Percentiles rank a stretch among this genome's conserved stretches.
phyloP scores from a whole-genome alignment of 2,888 invertebrate species.

The Athetis lepigone region DNA sequence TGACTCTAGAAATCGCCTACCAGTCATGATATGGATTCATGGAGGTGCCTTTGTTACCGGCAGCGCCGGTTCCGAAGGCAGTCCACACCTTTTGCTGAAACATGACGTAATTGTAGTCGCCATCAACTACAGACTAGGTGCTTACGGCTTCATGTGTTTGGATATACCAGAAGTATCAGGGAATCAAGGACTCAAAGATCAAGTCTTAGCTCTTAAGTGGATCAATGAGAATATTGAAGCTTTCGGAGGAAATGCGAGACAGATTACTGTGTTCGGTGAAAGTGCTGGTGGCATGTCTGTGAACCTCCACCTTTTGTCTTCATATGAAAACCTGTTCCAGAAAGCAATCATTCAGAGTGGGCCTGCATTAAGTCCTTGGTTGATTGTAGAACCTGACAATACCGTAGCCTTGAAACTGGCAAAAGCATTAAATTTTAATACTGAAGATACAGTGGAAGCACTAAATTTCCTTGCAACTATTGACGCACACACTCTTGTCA shows the following conservation, averaged over 20 bases:
- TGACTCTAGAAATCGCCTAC: constrained; percentile 29
- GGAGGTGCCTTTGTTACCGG: constrained; percentile 39
- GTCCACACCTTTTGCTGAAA: constrained; percentile 17
- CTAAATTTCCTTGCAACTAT: constrained; percentile 27
- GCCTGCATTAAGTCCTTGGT: constrained; percentile 35
- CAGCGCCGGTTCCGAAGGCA: not conserved
- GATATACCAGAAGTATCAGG: constrained; percentile 67
- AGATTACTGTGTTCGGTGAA: constrained; percentile 66
- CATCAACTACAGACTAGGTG: constrained; percentile 49
- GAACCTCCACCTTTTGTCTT: constrained; percentile 36
- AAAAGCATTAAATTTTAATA: constrained; percentile 23
- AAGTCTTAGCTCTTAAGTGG: constrained; percentile 69
- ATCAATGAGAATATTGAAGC: constrained; percentile 67
- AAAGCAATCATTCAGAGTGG: constrained; percentile 51
- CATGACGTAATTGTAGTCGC: constrained; percentile 45
- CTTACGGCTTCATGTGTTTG: constrained; percentile 68
- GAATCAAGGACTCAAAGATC: constrained; percentile 73
- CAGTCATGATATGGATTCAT: constrained; percentile 50
- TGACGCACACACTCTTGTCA: constrained; percentile 12
- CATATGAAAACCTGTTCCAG: constrained; percentile 41
- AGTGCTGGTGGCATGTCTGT: constrained; percentile 67
- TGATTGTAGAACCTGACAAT: constrained; percentile 6
- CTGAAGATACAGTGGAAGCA: constrained; percentile 27
- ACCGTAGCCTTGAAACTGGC: constrained; percentile 34
- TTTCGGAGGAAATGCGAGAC: constrained; percentile 66